Evolutionary conservation across 1,140 invertebrate species (phyloP), one percentile per base, ranked within the genome.

Genomic region (Chelonus insularis): DNA sequence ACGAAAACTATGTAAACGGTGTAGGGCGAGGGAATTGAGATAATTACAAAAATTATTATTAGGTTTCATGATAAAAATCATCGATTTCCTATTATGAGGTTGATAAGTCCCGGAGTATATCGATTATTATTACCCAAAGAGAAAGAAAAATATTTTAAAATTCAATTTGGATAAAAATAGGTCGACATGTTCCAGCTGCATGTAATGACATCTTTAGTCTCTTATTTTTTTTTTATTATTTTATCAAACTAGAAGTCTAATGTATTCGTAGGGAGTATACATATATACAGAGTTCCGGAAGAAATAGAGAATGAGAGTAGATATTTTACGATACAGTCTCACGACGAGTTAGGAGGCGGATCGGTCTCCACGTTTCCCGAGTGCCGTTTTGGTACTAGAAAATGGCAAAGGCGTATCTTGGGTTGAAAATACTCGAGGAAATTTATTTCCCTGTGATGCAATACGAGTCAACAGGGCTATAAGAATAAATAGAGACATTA

Each of bases 271-370:
- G 14, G 1, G 6, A 51, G 41, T 18, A 43, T 18, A 43, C 41
- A 43, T 6, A 39, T 5, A 3, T 4, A 39, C 12, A 4, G 18
- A 16, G 18, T 16, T 18, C 37, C 5, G n/a, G 2, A 14, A 29
- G 23, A 57, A 12, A 56, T 39, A 25, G 12, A 39, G 37, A 41
- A 14, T 37, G 54, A 23, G 12, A 12, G 21, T 14, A 9, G n/a
- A 50, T 58, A 25, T 43, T 58, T 58, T 58, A 58, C 45, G 57
- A 58, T 36, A 39, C 57, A 58, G 29, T 58, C 32, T 50, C 14
- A 43, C 23, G 45, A 58, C 16, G 29, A 48, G 21, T 48, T 48
- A 18, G 45, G 45, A 32, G 56, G 56, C 43, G 56, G 43, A n/a
- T 47, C 43, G n/a, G 41, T 25, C 56, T 32, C 11, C 25, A 12